Percentiles rank a stretch among this genome's conserved stretches.
phyloP scores from a whole-genome alignment of 2,113 vertebrate species.

The Sisor rabdophorus region DNA sequence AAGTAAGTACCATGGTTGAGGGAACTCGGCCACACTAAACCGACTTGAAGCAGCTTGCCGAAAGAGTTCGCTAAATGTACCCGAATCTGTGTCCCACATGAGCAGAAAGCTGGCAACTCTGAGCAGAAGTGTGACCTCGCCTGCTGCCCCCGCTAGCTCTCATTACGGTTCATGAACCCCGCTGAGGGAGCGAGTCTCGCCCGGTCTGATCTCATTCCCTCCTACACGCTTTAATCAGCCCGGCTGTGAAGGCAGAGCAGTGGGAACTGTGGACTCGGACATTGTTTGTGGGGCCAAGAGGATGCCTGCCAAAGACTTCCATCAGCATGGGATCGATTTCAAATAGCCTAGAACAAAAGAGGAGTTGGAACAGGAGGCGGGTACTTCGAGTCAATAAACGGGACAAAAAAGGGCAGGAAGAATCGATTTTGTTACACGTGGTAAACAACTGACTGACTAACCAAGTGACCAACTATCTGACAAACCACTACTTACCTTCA shows the following conservation, averaged over 20 bases:
- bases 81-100: neutral
- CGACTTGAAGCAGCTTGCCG: neutral
- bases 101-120: neutral
- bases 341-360: neutral
- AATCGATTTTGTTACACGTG: too few species aligned
- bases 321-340: slow-evolving; percentile 18
- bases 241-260: slow-evolving; percentile 39
- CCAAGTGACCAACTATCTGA: too few species aligned
- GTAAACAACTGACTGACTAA: too few species aligned
- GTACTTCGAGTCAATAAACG: neutral
- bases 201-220: slow-evolving; percentile 17
- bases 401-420: too few species aligned
- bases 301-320: neutral
- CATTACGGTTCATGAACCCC: slow-evolving; percentile 14
- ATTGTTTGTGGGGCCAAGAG: slow-evolving; percentile 40
- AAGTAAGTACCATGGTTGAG: slow-evolving; percentile 3
- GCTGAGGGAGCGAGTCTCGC: slow-evolving; percentile 24
- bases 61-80: neutral
- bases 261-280: slow-evolving; percentile 49
- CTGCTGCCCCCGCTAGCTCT: slow-evolving; percentile 7
- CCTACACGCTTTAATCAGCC: slow-evolving; percentile 46
- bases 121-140: slow-evolving; percentile 12
- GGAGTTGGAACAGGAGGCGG: neutral
- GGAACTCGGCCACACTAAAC: neutral
- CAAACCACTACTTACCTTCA: neutral